A percentile compares a stretch with the other conserved stretches of the same genome.
Conservation (phyloP, 2,113 vertebrate species). For the Oenanthe oenanthe region DNA sequence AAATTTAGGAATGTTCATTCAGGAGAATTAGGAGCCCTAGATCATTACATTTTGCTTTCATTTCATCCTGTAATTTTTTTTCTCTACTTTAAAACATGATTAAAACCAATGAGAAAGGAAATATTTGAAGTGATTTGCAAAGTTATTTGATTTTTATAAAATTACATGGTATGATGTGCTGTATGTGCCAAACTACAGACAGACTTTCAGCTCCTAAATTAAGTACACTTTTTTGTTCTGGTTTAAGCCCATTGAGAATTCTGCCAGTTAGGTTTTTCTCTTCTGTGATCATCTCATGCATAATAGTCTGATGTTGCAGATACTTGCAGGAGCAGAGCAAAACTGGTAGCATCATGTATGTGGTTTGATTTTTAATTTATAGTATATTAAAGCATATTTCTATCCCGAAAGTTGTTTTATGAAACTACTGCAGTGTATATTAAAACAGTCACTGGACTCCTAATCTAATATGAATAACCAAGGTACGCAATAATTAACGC, state of each 20-base stretch:
- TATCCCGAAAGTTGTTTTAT: not conserved
- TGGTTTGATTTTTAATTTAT: constrained; percentile 63
- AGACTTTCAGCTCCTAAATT: constrained; percentile 53
- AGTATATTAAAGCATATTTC: constrained; percentile 55
- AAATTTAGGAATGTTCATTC: not conserved
- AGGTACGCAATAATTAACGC: not conserved
- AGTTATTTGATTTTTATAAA: constrained; percentile 62
- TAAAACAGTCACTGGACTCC: not conserved
- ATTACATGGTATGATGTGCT: constrained; percentile 16
- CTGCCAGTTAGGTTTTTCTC: constrained; percentile 55
- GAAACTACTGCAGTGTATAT: not conserved
- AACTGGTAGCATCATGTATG: constrained; percentile 65
- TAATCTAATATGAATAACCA: constrained; percentile 31
- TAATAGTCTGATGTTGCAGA: constrained; percentile 59
- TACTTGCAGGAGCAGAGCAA: constrained; percentile 52
- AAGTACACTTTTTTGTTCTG: constrained; percentile 53
- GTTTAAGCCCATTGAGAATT: constrained; percentile 48
- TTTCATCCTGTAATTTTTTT: constrained; percentile 27
- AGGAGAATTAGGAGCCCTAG: not conserved
- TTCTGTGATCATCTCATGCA: constrained; percentile 37
- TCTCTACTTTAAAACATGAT: constrained; percentile 18
- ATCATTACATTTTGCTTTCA: constrained; percentile 31
- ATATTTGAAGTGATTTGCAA: constrained; percentile 41
- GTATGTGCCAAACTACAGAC: constrained; percentile 32
- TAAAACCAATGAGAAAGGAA: constrained; percentile 40